Percentiles rank a stretch among this genome's conserved stretches.
phyloP scores from a whole-genome alignment of 2,888 invertebrate genomes.

The Odiellus spinosus region DNA sequence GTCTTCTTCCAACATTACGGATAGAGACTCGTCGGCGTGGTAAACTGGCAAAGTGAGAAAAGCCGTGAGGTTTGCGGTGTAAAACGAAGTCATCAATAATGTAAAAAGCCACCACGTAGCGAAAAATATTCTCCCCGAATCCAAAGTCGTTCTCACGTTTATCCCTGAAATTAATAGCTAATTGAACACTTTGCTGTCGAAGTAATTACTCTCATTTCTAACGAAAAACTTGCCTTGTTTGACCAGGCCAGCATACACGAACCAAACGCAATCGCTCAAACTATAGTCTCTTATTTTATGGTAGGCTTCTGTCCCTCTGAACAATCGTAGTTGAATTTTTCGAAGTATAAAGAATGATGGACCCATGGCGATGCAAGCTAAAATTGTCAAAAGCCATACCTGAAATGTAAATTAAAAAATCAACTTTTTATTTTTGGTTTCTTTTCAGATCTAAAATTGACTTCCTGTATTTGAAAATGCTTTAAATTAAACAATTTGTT shows the following conservation, averaged over 20 bases:
- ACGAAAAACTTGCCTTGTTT: conserved; percentile 9
- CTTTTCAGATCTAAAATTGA: no score
- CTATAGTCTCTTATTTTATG: neutral
- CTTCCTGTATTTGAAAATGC: no score
- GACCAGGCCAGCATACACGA: conserved; percentile 8
- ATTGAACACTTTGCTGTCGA: no score
- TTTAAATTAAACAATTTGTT: no score
- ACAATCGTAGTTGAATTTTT: neutral
- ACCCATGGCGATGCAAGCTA: neutral
- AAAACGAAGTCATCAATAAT: neutral
- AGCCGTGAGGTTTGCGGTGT: conserved; percentile 1
- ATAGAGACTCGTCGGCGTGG: neutral
- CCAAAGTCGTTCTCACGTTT: neutral
- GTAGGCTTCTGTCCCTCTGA: neutral
- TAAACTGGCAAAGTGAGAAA: neutral
- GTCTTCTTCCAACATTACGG: no score
- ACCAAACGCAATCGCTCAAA: conserved; percentile 8
- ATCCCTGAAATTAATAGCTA: neutral
- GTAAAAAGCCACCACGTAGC: neutral
- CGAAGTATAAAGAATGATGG: neutral
- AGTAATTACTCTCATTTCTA: no score
- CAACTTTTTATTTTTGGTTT: no score
- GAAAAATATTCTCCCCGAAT: neutral
- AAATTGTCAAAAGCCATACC: neutral
- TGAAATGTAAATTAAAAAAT: neutral